Conservation (phyloP, 2,113 vertebrate genomes). For the Corythoichthys intestinalis region DNA sequence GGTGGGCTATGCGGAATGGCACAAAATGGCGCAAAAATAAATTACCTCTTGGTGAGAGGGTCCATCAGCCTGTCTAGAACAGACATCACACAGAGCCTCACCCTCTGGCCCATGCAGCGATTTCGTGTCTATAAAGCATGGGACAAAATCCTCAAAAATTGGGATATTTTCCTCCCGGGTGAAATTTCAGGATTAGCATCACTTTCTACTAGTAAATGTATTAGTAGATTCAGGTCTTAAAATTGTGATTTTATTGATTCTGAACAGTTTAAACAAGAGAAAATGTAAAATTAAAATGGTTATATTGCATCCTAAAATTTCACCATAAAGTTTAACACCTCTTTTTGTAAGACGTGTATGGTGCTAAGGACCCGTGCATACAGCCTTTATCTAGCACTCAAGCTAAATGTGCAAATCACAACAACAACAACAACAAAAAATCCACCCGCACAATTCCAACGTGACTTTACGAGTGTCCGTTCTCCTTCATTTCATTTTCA, state of each 20-base stretch:
- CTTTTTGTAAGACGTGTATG: not conserved
- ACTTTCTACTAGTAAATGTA: not conserved
- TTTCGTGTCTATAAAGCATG: constrained; percentile 10
- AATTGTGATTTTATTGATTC: no score
- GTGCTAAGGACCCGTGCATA: constrained; percentile 24
- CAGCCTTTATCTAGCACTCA: constrained; percentile 46
- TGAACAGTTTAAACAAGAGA: not conserved
- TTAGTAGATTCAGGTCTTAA: not conserved
- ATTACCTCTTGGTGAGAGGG: not conserved
- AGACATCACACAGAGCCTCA: constrained; percentile 19
- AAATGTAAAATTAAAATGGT: not conserved
- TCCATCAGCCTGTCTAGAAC: constrained; percentile 1
- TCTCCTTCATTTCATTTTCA: constrained; percentile 43
- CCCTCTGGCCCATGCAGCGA: constrained; percentile 26
- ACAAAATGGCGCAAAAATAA: not conserved
- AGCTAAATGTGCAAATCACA: constrained; percentile 74
- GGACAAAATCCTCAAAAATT: not conserved
- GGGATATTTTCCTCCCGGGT: not conserved
- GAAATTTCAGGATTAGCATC: not conserved
- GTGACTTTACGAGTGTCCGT: constrained; percentile 53
- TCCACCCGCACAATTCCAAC: constrained; percentile 50
- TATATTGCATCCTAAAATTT: not conserved
- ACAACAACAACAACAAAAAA: constrained; percentile 35
- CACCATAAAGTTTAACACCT: not conserved
- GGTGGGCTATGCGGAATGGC: not conserved